Conservation (phyloP, 2,888 invertebrate genomes). For the Drosophila emarginata region DNA sequence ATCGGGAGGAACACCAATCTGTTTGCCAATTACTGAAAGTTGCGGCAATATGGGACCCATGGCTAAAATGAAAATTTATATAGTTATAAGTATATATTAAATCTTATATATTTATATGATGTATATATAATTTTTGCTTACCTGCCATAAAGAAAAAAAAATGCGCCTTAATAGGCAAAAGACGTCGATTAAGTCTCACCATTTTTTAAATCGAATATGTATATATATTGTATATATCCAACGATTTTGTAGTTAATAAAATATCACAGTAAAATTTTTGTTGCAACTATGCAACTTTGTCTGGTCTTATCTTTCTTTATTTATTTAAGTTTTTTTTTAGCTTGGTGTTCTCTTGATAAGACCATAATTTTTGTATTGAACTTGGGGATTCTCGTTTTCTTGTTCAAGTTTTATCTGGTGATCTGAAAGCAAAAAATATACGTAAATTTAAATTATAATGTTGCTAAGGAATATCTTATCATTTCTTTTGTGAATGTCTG, state of each 20-base stretch:
- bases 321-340: background rate
- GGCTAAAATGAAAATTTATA: slow-evolving; percentile 83
- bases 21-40: slow-evolving; percentile 89
- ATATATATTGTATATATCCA: background rate
- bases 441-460: slow-evolving; percentile 23
- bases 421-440: slow-evolving; percentile 33
- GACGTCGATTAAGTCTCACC: slow-evolving; percentile 86
- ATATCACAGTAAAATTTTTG: slow-evolving; percentile 63
- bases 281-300: slow-evolving; percentile 35
- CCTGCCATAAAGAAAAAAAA: slow-evolving; percentile 95
- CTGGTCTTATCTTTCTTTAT: slow-evolving; percentile 8
- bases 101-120: no score
- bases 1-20: slow-evolving; percentile 89
- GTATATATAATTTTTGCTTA: slow-evolving; percentile 83
- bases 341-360: slow-evolving; percentile 31
- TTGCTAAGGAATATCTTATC: slow-evolving; percentile 39
- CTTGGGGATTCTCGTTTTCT: background rate
- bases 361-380: slow-evolving; percentile 47
- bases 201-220: slow-evolving; percentile 76
- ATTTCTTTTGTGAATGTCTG: background rate
- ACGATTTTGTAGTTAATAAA: slow-evolving; percentile 2
- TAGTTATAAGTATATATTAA: no score
- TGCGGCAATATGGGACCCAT: slow-evolving; percentile 92
- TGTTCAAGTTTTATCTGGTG: background rate
- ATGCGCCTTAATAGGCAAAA: slow-evolving; percentile 92